Percentiles rank a stretch among this genome's conserved stretches.
phyloP scores from a whole-genome alignment of 2,797 vertebrate genomes.

The Siniperca obscura region DNA sequence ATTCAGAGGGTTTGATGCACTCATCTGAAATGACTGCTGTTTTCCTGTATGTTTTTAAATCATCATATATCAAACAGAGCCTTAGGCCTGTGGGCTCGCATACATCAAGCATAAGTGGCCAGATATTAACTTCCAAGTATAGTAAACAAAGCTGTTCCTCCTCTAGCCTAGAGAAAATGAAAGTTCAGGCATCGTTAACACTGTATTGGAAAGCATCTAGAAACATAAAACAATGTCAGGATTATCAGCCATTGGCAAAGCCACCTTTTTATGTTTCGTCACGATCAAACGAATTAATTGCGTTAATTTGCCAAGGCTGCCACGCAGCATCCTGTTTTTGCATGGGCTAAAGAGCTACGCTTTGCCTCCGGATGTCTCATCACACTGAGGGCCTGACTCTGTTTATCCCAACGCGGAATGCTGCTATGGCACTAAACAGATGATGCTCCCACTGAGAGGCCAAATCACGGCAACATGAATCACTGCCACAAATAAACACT shows the following conservation, averaged over 20 bases:
- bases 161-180: background rate
- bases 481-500: conserved; percentile 27
- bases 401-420: conserved; percentile 31
- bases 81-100: background rate
- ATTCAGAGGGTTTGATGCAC: background rate
- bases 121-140: background rate
- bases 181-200: background rate
- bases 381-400: conserved; percentile 34
- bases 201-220: background rate
- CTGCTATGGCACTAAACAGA: conserved; percentile 47
- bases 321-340: conserved; percentile 9
- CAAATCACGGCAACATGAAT: conserved; percentile 31
- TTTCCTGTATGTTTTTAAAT: background rate
- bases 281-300: background rate
- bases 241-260: background rate
- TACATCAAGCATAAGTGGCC: background rate
- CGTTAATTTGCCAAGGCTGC: conserved; percentile 8
- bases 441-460: conserved; percentile 58
- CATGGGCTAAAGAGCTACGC: conserved; percentile 18
- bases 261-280: background rate
- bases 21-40: background rate
- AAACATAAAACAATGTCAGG: background rate
- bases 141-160: conserved; percentile 1
- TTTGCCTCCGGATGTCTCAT: conserved; percentile 27
- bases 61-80: background rate